Evolutionary conservation across 2,113 vertebrate species (phyloP), one percentile per base, ranked within the genome.

Genomic region (Urocitellus parryii): DNA sequence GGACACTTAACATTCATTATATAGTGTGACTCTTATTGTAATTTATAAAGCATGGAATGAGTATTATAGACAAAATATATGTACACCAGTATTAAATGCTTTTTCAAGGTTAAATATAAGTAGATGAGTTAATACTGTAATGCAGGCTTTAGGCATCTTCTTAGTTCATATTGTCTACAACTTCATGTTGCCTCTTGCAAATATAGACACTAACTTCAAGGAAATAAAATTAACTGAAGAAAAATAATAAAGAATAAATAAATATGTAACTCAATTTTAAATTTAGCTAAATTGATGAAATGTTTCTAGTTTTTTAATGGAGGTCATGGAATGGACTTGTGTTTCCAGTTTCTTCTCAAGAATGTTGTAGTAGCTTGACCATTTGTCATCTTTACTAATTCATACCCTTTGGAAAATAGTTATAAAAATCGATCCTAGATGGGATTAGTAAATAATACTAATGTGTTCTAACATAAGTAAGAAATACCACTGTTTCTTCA

Each of bases 331-430:
- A 61, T 61, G 0, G 2, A 58, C 16, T 73, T 82, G 17, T 82
- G 1, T 73, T 96, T 74, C 29, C 1, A 53, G 84, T 22, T 94
- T 96, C 37, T 90, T 7, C 27, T 65, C 73, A 68, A 81, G n/a
- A 76, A 51, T 84, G 51, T 56, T 72, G 25, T 20, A 27, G 34
- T 39, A 63, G 45, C 53, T 65, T 78, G 61, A 45, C 8, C 4
- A 72, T 87, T 94, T 92, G n/a, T 77, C 13, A 58, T 42, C 32
- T 56, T 96, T 45, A 74, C 11, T 80, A 92, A 74, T 90, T 12
- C 22, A 37, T 80, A 3, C 0, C 25, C 8, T 84, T 8, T 34
- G 73, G 63, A 95, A 20, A 92, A 84, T 20, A 72, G 27, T 39
- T 68, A 84, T 25, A 85, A 61, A 45, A 94, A 80, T 16, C 34